phyloP scores from a whole-genome alignment of 2,888 invertebrate species.

The Acanthacorydalis orientalis region DNA sequence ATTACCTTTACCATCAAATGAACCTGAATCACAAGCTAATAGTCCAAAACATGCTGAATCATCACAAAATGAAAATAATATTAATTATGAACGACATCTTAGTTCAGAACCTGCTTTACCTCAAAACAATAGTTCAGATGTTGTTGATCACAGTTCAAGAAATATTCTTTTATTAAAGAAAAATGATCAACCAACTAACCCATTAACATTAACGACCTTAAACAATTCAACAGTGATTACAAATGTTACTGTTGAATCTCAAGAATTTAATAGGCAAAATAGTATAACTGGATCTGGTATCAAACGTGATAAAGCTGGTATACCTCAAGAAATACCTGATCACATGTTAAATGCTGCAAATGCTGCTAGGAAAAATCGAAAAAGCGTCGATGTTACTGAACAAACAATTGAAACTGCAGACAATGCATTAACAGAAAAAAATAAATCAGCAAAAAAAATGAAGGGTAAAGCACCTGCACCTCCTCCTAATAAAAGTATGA shows the following conservation, averaged over 20 bases:
- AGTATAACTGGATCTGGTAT: constrained; percentile 40
- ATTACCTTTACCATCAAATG: constrained; percentile 26
- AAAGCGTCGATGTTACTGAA: constrained; percentile 24
- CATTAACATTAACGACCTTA: too few species aligned
- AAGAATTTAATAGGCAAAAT: constrained; percentile 25
- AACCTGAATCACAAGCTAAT: constrained; percentile 8
- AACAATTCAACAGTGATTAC: constrained; percentile 9
- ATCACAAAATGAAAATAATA: constrained; percentile 25
- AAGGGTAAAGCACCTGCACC: constrained; percentile 62
- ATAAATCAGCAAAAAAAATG: constrained; percentile 35
- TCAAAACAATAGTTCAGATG: not conserved
- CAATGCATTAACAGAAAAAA: constrained; percentile 15
- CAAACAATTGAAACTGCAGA: constrained; percentile 9
- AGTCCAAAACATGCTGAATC: constrained; percentile 23
- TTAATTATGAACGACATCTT: constrained; percentile 17
- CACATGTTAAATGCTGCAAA: constrained; percentile 57
- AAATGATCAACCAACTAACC: too few species aligned
- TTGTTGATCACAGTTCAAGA: not conserved
- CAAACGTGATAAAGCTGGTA: constrained; percentile 37
- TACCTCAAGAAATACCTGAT: constrained; percentile 53
- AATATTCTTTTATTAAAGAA: too few species aligned
- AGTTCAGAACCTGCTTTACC: not conserved
- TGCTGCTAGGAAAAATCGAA: constrained; percentile 49
- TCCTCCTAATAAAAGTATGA: constrained; percentile 21
- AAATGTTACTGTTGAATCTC: constrained; percentile 13